phyloP scores from a whole-genome alignment of 2,888 invertebrate species.

The Ecdyonurus torrentis region DNA sequence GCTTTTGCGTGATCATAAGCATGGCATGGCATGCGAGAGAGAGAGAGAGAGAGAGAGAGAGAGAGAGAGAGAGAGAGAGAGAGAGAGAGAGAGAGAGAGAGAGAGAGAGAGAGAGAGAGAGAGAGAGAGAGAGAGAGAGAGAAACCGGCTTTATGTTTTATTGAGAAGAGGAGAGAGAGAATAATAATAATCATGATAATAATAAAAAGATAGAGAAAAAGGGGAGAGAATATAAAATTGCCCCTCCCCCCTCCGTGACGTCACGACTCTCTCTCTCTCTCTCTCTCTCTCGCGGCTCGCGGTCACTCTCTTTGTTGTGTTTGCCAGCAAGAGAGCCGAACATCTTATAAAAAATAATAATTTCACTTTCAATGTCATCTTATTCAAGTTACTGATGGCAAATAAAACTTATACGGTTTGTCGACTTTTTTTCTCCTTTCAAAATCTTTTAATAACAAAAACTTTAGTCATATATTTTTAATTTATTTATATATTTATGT shows the following conservation, averaged over 20 bases:
- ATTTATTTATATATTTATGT: too few species aligned
- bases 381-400: too few species aligned
- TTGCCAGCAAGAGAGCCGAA: too few species aligned
- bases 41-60: too few species aligned
- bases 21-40: not conserved
- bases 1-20: not conserved
- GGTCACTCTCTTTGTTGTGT: not conserved
- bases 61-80: not conserved
- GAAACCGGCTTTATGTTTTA: not conserved
- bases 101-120: not conserved
- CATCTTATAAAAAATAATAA: too few species aligned
- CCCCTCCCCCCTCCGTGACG: not conserved
- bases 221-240: not conserved
- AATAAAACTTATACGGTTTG: too few species aligned
- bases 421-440: too few species aligned
- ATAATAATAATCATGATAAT: too few species aligned
- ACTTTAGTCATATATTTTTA: too few species aligned
- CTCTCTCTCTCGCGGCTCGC: not conserved
- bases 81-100: not conserved
- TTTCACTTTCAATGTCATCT: too few species aligned
- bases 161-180: not conserved
- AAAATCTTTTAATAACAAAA: too few species aligned
- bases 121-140: not conserved
- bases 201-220: not conserved
- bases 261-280: not conserved